Base-by-base conservation (phyloP, 2,113 vertebrate species). In the Xenopus laevis region DNA sequence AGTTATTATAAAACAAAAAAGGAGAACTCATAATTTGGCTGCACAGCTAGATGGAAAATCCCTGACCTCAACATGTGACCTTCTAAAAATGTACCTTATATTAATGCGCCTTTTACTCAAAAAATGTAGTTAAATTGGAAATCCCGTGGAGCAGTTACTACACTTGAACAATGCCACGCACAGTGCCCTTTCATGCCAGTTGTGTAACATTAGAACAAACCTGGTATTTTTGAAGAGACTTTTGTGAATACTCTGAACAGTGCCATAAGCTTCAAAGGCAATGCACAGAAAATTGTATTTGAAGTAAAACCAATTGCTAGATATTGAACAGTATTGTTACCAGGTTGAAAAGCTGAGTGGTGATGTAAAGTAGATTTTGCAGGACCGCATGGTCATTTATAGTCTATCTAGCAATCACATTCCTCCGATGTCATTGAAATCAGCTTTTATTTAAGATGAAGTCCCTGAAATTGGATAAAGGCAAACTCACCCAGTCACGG, bases 401-500 rank as follows among this genome's bases (percentile, higher is more conserved):
- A 59, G 10, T 11, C 33, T 60, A 15, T 59, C 40, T 20, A 45
- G n/a, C 57, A 13, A 71, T 45, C 21, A 61, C 57, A 61, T 61
- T 21, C 45, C 11, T 1, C 17, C 21, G 30, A 30, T 40, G 20
- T n/a, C 20, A 18, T 60, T 60, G 20, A 21, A 21, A 60, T 60
- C 2, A 23, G 21, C 58, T 60, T 27, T 60, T 23, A 23, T 60
- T 23, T 60, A 60, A 60, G 21, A 60, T 60, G 58, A 55, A 67
- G 65, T 12, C 46, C 65, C 45, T 67, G 58, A 60, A 10, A 67
- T 67, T 13, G 46, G 17, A 67, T 67, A 45, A 45, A 23, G 18
- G 11, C n/a, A n/a, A 15, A 23, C 13, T 50, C 7, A 67, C 50
- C 65, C 27, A 15, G 46, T 68, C 61, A 16, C 13, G 61, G 8